Conservation (phyloP, 2,113 vertebrate species). For the Brachypteracias leptosomus region DNA sequence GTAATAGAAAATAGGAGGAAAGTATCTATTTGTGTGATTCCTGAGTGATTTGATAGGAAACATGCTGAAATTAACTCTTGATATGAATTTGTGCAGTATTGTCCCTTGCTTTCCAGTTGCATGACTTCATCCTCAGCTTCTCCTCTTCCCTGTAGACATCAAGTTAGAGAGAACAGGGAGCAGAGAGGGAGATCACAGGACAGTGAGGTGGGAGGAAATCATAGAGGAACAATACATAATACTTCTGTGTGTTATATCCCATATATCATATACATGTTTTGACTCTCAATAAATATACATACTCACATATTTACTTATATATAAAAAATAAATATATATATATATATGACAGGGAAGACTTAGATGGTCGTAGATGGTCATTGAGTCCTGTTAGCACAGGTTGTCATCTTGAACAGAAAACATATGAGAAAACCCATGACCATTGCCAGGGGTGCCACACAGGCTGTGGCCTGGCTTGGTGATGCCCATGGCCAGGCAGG, state of each 20-base stretch:
- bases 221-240: neutral
- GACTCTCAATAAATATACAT: neutral
- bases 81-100: neutral
- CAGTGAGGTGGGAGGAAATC: neutral
- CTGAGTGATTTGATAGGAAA: neutral
- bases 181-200: neutral
- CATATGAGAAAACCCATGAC: neutral
- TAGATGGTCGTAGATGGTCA: neutral
- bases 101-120: neutral
- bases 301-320: neutral
- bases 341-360: neutral
- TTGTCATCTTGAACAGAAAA: neutral
- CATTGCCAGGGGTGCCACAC: neutral
- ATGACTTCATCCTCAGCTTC: neutral
- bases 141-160: neutral
- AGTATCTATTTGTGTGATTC: neutral
- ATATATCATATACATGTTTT: neutral
- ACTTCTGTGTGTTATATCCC: neutral
- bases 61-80: neutral
- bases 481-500: neutral
- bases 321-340: neutral
- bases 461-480: neutral
- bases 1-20: neutral
- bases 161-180: neutral
- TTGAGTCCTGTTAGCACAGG: neutral